Evolutionary conservation across 2,113 vertebrate species (phyloP).

Genomic region (Genyomyrus donnyi): DNA sequence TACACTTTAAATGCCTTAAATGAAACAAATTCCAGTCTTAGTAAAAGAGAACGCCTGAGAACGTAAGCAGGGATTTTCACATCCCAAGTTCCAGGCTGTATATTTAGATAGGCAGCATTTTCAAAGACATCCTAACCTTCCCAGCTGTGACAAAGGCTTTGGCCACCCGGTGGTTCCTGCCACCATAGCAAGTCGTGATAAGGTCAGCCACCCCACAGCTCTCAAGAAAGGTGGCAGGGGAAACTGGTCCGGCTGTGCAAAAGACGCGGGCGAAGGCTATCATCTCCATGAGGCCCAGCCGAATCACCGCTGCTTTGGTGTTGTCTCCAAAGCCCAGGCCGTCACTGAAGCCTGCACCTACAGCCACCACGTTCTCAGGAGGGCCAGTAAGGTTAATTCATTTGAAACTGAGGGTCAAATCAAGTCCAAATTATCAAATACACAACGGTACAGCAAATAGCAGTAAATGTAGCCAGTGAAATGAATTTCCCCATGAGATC

Average conservation of each 20-base stretch:
- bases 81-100: neutral
- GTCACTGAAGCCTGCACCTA: constrained; percentile 91
- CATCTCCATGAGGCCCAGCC: constrained; percentile 97
- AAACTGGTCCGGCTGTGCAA: constrained; percentile 71
- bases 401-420: neutral
- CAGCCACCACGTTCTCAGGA: constrained; percentile 82
- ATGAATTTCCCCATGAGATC: neutral
- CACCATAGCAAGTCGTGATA: constrained; percentile 90
- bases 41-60: neutral
- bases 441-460: neutral
- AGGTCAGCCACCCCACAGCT: constrained; percentile 92
- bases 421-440: neutral
- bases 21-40: neutral
- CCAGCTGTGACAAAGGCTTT: constrained; percentile 85
- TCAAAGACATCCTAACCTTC: constrained; percentile 61
- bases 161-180: constrained; percentile 85
- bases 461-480: neutral
- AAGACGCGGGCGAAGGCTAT: constrained; percentile 82
- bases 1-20: neutral
- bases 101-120: neutral
- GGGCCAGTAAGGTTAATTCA: neutral
- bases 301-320: constrained; percentile 90
- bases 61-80: neutral
- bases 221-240: constrained; percentile 81
- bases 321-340: constrained; percentile 91